Evolutionary conservation across 2,113 vertebrate species (phyloP).

Genomic region (Vanacampus margaritifer): DNA sequence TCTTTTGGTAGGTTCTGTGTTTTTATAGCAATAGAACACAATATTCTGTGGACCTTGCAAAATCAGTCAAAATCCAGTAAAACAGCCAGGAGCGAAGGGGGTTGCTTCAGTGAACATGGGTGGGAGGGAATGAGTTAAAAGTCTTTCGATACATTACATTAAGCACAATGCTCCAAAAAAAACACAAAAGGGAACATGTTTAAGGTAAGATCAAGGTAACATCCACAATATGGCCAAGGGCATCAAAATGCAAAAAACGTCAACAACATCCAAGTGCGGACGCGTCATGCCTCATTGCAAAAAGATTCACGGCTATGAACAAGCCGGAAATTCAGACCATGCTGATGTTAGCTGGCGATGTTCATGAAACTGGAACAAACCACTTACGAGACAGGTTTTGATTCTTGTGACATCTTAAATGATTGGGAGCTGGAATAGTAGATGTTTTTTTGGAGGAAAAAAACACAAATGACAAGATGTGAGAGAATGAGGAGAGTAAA

Average conservation of each 20-base stretch:
- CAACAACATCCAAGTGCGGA: neutral
- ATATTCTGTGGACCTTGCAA: too few relatives aligned
- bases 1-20: too few relatives aligned
- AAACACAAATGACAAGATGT: conserved; percentile 7
- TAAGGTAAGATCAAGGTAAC: too few relatives aligned
- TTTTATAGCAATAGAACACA: too few relatives aligned
- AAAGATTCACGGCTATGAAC: neutral
- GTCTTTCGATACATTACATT: too few relatives aligned
- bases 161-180: neutral
- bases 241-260: neutral
- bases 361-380: conserved; percentile 1
- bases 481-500: conserved; percentile 18
- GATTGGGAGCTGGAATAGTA: conserved; percentile 53
- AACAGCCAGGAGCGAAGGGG: too few relatives aligned
- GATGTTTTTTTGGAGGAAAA: conserved; percentile 11
- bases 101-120: too few relatives aligned
- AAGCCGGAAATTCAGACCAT: neutral
- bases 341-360: conserved; percentile 2
- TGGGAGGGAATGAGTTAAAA: too few relatives aligned
- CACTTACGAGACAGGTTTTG: conserved; percentile 75
- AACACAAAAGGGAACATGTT: neutral
- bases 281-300: conserved; percentile 32
- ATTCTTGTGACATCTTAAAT: conserved; percentile 62
- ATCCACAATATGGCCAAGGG: too few relatives aligned
- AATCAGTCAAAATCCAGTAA: too few relatives aligned